These are phyloP conservation scores for Epicauta chinensis DNA, from an alignment of 1,140 invertebrate species.

Conservation along the genomic window DNA sequence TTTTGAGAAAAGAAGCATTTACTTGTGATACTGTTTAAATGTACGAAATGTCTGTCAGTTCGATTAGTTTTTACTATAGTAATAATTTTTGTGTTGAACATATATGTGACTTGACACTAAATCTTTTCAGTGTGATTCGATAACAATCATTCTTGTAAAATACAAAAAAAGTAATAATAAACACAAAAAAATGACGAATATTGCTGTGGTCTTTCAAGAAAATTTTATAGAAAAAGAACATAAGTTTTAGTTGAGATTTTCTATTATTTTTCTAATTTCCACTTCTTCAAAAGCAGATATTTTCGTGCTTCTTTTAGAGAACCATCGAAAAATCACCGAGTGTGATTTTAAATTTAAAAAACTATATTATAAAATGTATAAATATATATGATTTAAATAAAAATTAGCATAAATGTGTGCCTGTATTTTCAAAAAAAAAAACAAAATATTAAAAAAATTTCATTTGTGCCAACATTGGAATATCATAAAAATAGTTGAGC, in stretches of 20 bases:
- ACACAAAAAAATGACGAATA: conserved; percentile 2
- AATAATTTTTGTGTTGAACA: conserved; percentile 3
- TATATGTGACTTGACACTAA: conserved; percentile 39
- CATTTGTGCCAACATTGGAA: conserved; percentile 31
- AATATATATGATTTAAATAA: background rate
- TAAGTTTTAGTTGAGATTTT: too few relatives aligned
- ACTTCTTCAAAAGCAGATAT: too few relatives aligned
- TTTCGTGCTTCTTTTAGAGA: too few relatives aligned
- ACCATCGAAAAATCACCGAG: too few relatives aligned
- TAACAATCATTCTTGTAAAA: conserved; percentile 30
- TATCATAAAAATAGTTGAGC: conserved; percentile 28
- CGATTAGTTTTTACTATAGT: conserved; percentile 27
- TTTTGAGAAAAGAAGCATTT: conserved; percentile 3
- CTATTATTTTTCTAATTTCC: too few relatives aligned
- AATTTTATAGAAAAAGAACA: conserved; percentile 12
- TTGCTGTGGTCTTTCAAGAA: conserved; percentile 24
- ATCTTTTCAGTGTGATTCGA: conserved; percentile 28
- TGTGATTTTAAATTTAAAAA: too few relatives aligned
- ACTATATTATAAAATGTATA: too few relatives aligned
- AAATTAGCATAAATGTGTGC: conserved; percentile 28
- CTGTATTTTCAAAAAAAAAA: conserved; percentile 9
- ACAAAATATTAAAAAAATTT: conserved; percentile 7
- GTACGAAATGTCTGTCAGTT: conserved; percentile 33
- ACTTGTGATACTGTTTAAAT: conserved; percentile 27
- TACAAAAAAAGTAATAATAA: too few relatives aligned